phyloP scores from a whole-genome alignment of 2,113 vertebrate genomes.

The Tachysurus vachellii region DNA sequence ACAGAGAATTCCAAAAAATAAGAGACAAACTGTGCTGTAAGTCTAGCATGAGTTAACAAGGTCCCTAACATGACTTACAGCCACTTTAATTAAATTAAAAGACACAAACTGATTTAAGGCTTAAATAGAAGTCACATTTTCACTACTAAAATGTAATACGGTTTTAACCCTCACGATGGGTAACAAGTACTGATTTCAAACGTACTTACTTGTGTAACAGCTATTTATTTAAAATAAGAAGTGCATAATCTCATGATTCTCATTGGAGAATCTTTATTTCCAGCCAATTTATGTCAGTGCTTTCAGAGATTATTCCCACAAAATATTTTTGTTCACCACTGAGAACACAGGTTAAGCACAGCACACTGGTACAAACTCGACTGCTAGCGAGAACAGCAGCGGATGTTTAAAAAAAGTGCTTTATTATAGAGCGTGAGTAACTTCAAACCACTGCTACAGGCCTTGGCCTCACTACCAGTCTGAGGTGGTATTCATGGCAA shows the following conservation, averaged over 20 bases:
- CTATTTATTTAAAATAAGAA: background rate
- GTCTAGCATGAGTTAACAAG: background rate
- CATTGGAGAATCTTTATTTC: constrained; percentile 7
- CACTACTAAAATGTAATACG: background rate
- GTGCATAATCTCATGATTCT: background rate
- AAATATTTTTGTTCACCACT: constrained; percentile 65
- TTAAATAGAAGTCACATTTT: background rate
- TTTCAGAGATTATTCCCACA: constrained; percentile 70
- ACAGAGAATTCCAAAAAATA: background rate
- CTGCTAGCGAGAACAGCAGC: constrained; percentile 46
- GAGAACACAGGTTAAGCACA: constrained; percentile 59
- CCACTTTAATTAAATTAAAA: background rate
- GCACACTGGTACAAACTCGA: constrained; percentile 35
- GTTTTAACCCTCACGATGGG: background rate
- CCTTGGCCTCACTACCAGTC: constrained; percentile 26
- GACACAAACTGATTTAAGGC: background rate
- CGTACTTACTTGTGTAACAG: background rate
- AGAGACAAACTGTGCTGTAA: background rate
- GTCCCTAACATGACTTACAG: background rate
- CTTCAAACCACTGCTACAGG: constrained; percentile 41
- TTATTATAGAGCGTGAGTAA: constrained; percentile 28
- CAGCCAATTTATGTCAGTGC: constrained; percentile 70
- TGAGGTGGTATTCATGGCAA: constrained; percentile 51
- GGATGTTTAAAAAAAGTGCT: constrained; percentile 42
- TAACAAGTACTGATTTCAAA: background rate